A percentile compares a stretch with the other conserved stretches of the same genome.
Evolutionary conservation across 2,113 vertebrate genomes (phyloP).

Genomic region (human): GRCh38 chr7:45687001-45687500

Average conservation of each 20-base stretch:
- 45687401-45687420: too few species aligned
- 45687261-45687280: neutral
- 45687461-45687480: too few species aligned
- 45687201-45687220: neutral
- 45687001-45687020: neutral
- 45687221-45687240: too few species aligned
- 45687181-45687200: too few species aligned
- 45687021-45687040: fast-evolving
- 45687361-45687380: neutral
- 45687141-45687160: neutral
- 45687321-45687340: neutral
- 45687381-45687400: neutral
- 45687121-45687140: neutral
- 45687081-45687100: neutral
- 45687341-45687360: fast-evolving
- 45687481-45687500: neutral
- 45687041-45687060: neutral
- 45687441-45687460: neutral
- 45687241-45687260: neutral
- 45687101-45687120: neutral
- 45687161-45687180: fast-evolving
- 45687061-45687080: fast-evolving
- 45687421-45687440: neutral
- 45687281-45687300: neutral
- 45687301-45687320: neutral